Evolutionary conservation across 2,797 vertebrate species (phyloP).

Genomic region (Oreochromis mossambicus): DNA sequence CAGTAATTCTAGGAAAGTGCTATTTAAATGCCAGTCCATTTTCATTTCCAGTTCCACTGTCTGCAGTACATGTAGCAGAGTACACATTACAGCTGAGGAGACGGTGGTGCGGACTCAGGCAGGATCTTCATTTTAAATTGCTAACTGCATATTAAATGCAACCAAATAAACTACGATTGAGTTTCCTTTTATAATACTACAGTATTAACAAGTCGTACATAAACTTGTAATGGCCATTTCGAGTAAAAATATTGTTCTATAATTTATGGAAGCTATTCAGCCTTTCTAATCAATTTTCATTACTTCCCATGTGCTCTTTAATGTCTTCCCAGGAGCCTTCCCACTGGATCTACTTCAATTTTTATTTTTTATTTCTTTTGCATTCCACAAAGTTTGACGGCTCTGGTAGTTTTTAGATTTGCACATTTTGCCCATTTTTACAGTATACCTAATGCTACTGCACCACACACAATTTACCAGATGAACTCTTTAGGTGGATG

Average conservation of each 20-base stretch:
- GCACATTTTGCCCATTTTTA: background rate
- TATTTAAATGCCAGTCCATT: background rate
- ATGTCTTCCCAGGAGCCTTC: background rate
- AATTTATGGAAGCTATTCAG: background rate
- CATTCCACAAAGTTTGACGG: background rate
- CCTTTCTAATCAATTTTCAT: background rate
- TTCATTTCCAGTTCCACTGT: background rate
- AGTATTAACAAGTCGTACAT: background rate
- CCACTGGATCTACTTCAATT: background rate
- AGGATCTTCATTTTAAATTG: background rate
- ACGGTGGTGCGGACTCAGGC: background rate
- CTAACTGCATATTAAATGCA: background rate
- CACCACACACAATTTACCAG: background rate
- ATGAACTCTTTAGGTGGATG: rapidly evolving
- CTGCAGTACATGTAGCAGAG: background rate
- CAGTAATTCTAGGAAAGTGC: background rate
- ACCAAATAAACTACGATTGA: background rate
- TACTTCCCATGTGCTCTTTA: background rate
- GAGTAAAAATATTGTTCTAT: background rate
- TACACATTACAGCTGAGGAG: background rate
- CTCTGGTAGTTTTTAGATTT: background rate
- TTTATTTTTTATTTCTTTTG: background rate
- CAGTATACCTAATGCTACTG: background rate
- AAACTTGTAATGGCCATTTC: background rate
- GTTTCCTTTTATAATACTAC: background rate